Evolutionary conservation across 2,888 invertebrate species (phyloP), one percentile per base, ranked within the genome.

Genomic region (Phyto melanocephala): DNA sequence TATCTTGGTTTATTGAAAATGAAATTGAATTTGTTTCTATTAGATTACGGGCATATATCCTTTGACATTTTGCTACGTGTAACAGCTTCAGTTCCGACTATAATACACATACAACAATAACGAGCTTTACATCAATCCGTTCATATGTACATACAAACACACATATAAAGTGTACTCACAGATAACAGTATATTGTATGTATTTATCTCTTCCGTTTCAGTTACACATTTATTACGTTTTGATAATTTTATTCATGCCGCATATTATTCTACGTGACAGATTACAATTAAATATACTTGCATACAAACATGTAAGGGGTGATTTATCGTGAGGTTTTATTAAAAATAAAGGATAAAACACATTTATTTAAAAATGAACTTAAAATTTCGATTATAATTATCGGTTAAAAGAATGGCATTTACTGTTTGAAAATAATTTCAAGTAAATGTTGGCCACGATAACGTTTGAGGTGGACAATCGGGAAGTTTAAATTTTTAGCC

Each of bases 211-310:
- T 81, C 78, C 72, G 78, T 58, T 81, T 68, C 50, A 63, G 56
- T 74, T 54, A 81, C 68, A 74, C 33, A 60, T 33, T 65, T 28
- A 28, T 28, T 58, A 65, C n/a, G 67, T 65, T 78, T 70, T 74
- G 58, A 75, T 75, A 78, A 81, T 81, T 78, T 78, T 81, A 81
- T 81, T 81, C 78, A 78, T 70, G 58, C 78, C 65, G 65, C 78
- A 78, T 81, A 78, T 78, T 81, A 78, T 70, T 58, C 65, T 78
- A 81, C 78, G 81, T 78, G 81, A 81, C 78, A 81, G 74, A 75
- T 81, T 65, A 78, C 72, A 81, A 65, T 76, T 45, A 76, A 63
- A 52, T 58, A 67, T 24, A 52, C 24, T 63, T 2, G 13, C 3
- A 56, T 15, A 24, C 33, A 28, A 3, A 28, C 3, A 28, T 5